These are phyloP conservation scores for Pagetopsis macropterus DNA, from an alignment of 2,797 vertebrate genomes.

Conservation along the genomic window DNA sequence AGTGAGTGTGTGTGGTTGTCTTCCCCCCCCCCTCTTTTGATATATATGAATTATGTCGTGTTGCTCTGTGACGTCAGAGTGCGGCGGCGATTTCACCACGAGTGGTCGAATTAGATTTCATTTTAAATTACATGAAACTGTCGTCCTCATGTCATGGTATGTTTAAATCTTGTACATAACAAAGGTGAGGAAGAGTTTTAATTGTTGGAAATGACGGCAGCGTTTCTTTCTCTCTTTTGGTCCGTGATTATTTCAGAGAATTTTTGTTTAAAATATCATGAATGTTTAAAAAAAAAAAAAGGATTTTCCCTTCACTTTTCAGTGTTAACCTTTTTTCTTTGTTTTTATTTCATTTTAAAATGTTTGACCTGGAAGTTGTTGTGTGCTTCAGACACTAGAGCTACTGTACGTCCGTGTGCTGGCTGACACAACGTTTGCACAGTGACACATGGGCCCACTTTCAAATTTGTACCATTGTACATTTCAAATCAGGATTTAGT, in stretches of 20 bases:
- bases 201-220: slow-evolving; percentile 63
- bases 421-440: slow-evolving; percentile 13
- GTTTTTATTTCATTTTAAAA: slow-evolving; percentile 1
- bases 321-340: slow-evolving; percentile 54
- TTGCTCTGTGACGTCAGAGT: slow-evolving; percentile 76
- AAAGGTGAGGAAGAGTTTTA: slow-evolving; percentile 68
- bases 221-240: slow-evolving; percentile 45
- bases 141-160: slow-evolving; percentile 70
- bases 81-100: slow-evolving; percentile 60
- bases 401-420: slow-evolving; percentile 35
- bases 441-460: slow-evolving; percentile 40
- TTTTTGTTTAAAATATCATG: slow-evolving; percentile 67
- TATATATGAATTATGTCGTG: slow-evolving; percentile 72
- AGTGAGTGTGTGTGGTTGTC: slow-evolving; percentile 78
- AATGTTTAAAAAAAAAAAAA: slow-evolving; percentile 53
- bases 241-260: slow-evolving; percentile 51
- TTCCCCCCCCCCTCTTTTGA: slow-evolving; percentile 58
- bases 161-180: slow-evolving; percentile 84
- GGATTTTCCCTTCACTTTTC: slow-evolving; percentile 59
- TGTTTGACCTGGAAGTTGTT: slow-evolving; percentile 41
- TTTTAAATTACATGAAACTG: slow-evolving; percentile 67
- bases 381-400: slow-evolving; percentile 41
- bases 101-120: slow-evolving; percentile 72
- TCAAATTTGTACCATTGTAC: slow-evolving; percentile 20
- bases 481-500: slow-evolving; percentile 39